phyloP scores from a whole-genome alignment of 2,797 vertebrate species.

The Lacerta bilineata region DNA sequence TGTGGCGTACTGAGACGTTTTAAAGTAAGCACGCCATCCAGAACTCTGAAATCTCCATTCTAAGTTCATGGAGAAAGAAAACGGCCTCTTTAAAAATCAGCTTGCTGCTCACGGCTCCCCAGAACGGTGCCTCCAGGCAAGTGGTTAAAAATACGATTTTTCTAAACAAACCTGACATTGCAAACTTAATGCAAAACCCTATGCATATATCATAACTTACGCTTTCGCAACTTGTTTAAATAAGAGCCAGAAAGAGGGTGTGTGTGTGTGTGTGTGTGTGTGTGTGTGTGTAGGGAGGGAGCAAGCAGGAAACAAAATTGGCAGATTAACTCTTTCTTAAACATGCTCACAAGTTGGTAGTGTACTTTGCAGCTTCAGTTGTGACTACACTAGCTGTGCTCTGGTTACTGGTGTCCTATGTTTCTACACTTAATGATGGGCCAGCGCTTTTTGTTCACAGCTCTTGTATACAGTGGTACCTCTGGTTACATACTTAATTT shows the following conservation, averaged over 20 bases:
- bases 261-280: too few species aligned
- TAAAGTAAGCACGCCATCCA: conserved; percentile 65
- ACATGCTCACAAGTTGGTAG: conserved; percentile 47
- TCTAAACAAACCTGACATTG: conserved; percentile 81
- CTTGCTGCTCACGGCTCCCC: conserved; percentile 64
- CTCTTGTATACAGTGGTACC: too few species aligned
- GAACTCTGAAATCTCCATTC: conserved; percentile 58
- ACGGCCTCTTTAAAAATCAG: conserved; percentile 77
- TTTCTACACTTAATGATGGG: conserved; percentile 41
- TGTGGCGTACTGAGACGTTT: conserved; percentile 64
- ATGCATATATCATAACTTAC: conserved; percentile 73
- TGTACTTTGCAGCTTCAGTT: conserved; percentile 62
- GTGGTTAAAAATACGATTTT: conserved; percentile 80
- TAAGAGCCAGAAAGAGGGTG: conserved; percentile 64
- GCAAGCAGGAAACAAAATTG: conserved; percentile 69
- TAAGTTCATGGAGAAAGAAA: conserved; percentile 71
- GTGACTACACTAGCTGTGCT: conserved; percentile 57
- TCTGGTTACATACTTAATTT: too few species aligned
- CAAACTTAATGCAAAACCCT: conserved; percentile 79
- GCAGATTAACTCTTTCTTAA: conserved; percentile 73
- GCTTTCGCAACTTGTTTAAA: conserved; percentile 76
- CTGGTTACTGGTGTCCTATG: conserved; percentile 59
- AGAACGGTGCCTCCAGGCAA: conserved; percentile 75
- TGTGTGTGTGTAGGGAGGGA: not conserved
- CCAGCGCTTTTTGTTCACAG: conserved; percentile 52